Evolutionary conservation across 92 coral and sea anemone genomes (phyloP).

Genomic region (Porites cylindrica): DNA sequence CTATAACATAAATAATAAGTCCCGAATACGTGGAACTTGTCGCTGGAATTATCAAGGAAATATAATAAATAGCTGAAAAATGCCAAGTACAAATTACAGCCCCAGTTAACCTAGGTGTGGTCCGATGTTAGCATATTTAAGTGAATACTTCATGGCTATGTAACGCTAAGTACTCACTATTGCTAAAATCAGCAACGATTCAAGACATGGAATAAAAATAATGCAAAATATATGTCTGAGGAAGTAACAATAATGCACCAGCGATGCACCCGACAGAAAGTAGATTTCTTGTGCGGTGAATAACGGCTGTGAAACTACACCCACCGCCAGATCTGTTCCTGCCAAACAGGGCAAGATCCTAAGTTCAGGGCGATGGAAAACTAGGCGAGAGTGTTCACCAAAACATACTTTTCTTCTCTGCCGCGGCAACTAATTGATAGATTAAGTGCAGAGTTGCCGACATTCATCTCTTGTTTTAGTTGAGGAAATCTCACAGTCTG

Average conservation of each 20-base stretch:
- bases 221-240: background rate
- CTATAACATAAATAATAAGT: background rate
- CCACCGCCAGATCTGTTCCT: slow-evolving; percentile 27
- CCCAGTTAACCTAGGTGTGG: background rate
- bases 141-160: slow-evolving; percentile 3
- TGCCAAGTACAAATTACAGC: slow-evolving; percentile 1
- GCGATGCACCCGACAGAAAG: background rate
- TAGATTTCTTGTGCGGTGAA: slow-evolving; percentile 11
- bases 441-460: no score
- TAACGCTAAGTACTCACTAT: background rate
- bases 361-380: slow-evolving; percentile 7
- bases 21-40: background rate
- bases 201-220: background rate
- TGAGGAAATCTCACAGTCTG: no score
- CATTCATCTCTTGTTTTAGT: no score
- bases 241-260: background rate
- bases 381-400: background rate
- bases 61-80: background rate
- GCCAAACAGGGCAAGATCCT: slow-evolving; percentile 2
- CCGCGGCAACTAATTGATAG: background rate
- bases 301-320: background rate
- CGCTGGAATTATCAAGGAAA: background rate
- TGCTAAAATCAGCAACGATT: background rate
- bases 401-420: background rate
- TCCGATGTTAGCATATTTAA: background rate